A percentile compares a stretch with the other conserved stretches of the same genome.
Conservation (phyloP, 2,888 invertebrate genomes). For the Nycteola revayana region DNA sequence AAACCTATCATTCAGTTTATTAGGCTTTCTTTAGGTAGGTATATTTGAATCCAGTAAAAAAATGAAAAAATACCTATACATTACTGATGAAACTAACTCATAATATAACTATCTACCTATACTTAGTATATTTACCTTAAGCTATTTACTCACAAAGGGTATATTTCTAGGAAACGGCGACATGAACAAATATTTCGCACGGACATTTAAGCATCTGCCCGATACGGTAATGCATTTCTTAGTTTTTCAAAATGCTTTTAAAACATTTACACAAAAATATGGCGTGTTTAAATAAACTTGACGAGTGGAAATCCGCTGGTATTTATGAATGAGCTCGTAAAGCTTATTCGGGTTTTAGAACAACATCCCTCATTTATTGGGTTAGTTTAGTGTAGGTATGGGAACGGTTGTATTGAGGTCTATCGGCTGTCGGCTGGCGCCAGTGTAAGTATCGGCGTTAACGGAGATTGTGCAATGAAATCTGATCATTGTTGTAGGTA, state of each 20-base stretch:
- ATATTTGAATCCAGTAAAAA: no score
- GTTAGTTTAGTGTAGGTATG: conserved; percentile 51
- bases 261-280: conserved; percentile 20
- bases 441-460: conserved; percentile 30
- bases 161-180: no score
- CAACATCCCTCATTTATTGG: conserved; percentile 49
- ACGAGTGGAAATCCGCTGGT: conserved; percentile 37
- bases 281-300: conserved; percentile 39
- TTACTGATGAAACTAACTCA: no score
- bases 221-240: conserved; percentile 1
- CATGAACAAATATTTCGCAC: no score
- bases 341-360: conserved; percentile 31
- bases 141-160: no score
- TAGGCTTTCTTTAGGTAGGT: no score
- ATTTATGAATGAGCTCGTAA: conserved; percentile 49
- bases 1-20: no score
- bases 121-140: no score
- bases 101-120: no score
- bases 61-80: no score
- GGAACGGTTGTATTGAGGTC: conserved; percentile 37
- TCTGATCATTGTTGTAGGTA: neutral
- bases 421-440: conserved; percentile 45
- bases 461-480: neutral
- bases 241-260: conserved; percentile 11
- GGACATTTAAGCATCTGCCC: no score